A percentile compares a stretch with the other conserved stretches of the same genome.
Conservation (phyloP, 2,797 vertebrate genomes). For the Bradypodion pumilum region DNA sequence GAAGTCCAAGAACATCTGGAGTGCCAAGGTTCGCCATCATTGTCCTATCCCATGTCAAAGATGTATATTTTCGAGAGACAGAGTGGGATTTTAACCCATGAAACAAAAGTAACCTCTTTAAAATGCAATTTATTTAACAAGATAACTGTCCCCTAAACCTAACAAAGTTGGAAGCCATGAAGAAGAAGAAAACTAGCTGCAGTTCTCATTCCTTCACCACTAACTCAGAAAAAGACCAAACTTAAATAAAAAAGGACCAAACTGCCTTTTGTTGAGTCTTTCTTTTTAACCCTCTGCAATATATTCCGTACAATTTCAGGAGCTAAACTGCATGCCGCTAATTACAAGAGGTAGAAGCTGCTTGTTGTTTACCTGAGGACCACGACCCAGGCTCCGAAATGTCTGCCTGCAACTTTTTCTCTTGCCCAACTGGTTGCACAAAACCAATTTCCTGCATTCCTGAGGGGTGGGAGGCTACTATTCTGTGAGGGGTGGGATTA, state of each 20-base stretch:
- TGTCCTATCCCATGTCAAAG: not conserved
- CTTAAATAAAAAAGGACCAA: no score
- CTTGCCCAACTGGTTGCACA: conserved; percentile 5
- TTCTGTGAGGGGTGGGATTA: conserved; percentile 14
- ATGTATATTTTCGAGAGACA: no score
- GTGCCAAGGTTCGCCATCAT: no score
- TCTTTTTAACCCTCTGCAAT: not conserved
- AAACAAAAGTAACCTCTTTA: not conserved
- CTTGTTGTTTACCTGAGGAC: conserved; percentile 6
- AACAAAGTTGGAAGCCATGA: not conserved
- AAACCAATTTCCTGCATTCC: conserved; percentile 30
- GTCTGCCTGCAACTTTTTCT: not conserved
- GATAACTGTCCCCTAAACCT: not conserved
- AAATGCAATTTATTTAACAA: not conserved
- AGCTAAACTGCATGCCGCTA: not conserved
- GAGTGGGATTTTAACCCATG: not conserved
- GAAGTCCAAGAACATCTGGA: no score
- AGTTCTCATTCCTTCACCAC: not conserved
- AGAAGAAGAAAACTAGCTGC: not conserved
- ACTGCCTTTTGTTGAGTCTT: not conserved
- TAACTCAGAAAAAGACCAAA: not conserved
- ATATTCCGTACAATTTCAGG: no score
- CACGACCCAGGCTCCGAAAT: not conserved
- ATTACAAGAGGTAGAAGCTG: not conserved
- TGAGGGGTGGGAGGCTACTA: conserved; percentile 21